phyloP scores from a whole-genome alignment of 2,888 invertebrate genomes.

The Cordylochernes scorpioides region DNA sequence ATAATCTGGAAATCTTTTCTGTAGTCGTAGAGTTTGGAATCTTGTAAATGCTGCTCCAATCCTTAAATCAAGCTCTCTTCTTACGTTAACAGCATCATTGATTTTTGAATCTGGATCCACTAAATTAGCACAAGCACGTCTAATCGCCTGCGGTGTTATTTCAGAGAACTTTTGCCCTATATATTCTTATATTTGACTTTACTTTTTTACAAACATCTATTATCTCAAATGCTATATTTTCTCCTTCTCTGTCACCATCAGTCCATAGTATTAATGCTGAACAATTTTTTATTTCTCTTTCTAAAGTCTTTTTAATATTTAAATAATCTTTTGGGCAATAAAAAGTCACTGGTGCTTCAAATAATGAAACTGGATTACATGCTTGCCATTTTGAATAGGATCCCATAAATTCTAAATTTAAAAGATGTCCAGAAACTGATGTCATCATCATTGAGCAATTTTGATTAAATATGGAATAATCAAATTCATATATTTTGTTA shows the following conservation, averaged over 20 bases:
- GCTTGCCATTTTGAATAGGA: slow-evolving; percentile 44
- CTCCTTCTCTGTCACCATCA: slow-evolving; percentile 98
- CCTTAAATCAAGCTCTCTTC: slow-evolving; percentile 64
- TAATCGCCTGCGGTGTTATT: slow-evolving; percentile 58
- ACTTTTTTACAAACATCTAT: slow-evolving; percentile 55
- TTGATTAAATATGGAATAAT: slow-evolving; percentile 36
- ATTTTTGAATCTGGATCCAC: slow-evolving; percentile 47
- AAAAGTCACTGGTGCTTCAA: slow-evolving; percentile 62
- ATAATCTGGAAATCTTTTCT: slow-evolving; percentile 20
- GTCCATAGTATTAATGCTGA: slow-evolving; percentile 77
- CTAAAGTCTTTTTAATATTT: slow-evolving; percentile 38
- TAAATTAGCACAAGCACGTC: slow-evolving; percentile 49
- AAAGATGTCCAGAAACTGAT: slow-evolving; percentile 83
- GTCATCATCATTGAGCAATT: slow-evolving; percentile 76
- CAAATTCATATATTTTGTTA: slow-evolving; percentile 89
- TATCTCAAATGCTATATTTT: slow-evolving; percentile 92
- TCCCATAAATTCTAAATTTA: slow-evolving; percentile 48
- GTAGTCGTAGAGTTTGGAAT: slow-evolving; percentile 72
- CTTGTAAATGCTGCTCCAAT: slow-evolving; percentile 94
- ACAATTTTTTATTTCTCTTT: slow-evolving; percentile 25
- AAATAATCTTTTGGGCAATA: slow-evolving; percentile 36
- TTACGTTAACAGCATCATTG: slow-evolving; percentile 72
- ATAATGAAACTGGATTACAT: slow-evolving; percentile 51
- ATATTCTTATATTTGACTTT: slow-evolving; percentile 22
- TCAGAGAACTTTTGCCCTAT: slow-evolving; percentile 83